phyloP scores from a whole-genome alignment of 2,888 invertebrate species.

The Ganaspis brasiliensis region DNA sequence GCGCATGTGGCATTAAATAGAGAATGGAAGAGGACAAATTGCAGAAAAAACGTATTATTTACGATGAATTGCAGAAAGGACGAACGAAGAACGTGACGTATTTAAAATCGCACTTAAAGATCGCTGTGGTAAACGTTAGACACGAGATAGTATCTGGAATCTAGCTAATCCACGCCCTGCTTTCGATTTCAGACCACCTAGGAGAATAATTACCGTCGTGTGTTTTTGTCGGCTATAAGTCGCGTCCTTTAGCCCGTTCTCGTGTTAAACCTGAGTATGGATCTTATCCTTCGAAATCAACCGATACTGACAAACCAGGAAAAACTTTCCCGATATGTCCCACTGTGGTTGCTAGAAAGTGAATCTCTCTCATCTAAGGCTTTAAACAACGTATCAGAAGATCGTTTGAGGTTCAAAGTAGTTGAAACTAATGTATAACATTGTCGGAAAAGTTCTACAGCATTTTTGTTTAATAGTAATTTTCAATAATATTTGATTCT shows the following conservation, averaged over 20 bases:
- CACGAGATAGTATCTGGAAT: conserved; percentile 30
- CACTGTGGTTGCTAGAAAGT: conserved; percentile 75
- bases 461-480: no score
- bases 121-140: conserved; percentile 38
- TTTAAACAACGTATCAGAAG: neutral
- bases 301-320: conserved; percentile 36
- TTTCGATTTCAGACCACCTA: conserved; percentile 63
- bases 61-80: conserved; percentile 23
- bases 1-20: no score
- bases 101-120: conserved; percentile 44
- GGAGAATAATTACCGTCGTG: conserved; percentile 60
- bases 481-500: no score
- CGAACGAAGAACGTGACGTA: conserved; percentile 53
- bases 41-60: neutral
- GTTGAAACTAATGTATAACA: neutral
- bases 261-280: conserved; percentile 45
- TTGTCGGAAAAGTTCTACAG: no score
- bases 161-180: conserved; percentile 57
- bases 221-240: conserved; percentile 31
- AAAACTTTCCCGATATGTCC: conserved; percentile 45
- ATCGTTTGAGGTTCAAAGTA: neutral
- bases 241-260: conserved; percentile 44
- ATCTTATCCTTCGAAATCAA: conserved; percentile 57
- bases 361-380: conserved; percentile 63
- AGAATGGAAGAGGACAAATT: no score